Evolutionary conservation across 2,888 invertebrate genomes (phyloP), one percentile per base, ranked within the genome.

Genomic region (Drosophila recens): DNA sequence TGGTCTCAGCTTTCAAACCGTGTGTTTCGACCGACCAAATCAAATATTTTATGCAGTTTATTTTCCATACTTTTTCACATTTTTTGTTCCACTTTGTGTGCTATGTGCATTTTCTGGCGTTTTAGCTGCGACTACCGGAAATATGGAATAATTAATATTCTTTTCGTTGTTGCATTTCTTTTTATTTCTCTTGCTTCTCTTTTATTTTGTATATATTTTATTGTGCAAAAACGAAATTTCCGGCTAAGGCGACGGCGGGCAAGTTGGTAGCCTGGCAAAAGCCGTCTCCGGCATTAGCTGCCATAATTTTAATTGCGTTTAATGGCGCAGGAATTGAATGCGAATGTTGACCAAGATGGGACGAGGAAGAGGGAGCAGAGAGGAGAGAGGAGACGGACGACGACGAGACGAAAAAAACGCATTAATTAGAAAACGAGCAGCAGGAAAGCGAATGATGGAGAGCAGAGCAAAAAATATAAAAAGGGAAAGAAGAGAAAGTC

Each of bases 271-370:
- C 15, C 73, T 46, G 63, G 63, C 56, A 57, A 56, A 49, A 77
- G 72, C 59, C 61, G 62, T 65, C 49, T 66, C 58, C 58, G 80
- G 76, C 80, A 82, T 86, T 75, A 86, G 76, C 87, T 70, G 89
- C 71, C 86, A 84, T 88, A 85, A 89, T 87, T 89, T 89, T 87
- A 84, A 84, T 89, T 82, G 86, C 85, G 69, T 89, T 84, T 88
- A 84, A 84, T 89, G 90, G 86, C 86, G 70, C 67, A 80, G 69
- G 68, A 84, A 89, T 86, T 73, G 80, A 69, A 87, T 76, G 80
- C 67, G 86, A 75, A 68, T 70, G 66, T 43, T 52, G 58, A 54
- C 33, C 17, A 23, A 34, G 52, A 48, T 27, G 30, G 46, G 33
- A 10, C 2, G 42, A 13, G 8, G 38, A 40, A 0, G 13, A 3